These are phyloP conservation scores for Kryptolebias ocellatus DNA, from an alignment of 2,797 vertebrate species.

Conservation along the genomic window DNA sequence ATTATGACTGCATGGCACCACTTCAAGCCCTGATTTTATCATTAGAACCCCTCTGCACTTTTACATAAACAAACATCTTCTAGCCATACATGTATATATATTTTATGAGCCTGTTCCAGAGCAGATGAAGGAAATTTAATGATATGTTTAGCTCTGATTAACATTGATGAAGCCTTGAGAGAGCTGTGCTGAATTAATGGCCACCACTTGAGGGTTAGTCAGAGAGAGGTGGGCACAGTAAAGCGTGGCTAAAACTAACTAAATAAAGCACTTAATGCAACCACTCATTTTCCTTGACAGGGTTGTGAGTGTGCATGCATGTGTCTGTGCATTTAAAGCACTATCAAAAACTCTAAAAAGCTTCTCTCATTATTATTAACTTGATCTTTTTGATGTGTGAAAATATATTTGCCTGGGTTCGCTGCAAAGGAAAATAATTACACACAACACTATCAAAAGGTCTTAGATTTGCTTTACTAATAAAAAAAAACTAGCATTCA, in stretches of 20 bases:
- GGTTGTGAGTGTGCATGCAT: conserved; percentile 1
- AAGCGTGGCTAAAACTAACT: conserved; percentile 52
- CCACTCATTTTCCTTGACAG: conserved; percentile 30
- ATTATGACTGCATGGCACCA: neutral
- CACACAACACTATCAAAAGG: conserved; percentile 6
- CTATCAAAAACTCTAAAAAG: neutral
- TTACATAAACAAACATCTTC: conserved; percentile 43
- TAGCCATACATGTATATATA: conserved; percentile 20
- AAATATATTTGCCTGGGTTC: neutral
- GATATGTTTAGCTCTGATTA: conserved; percentile 70
- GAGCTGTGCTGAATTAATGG: conserved; percentile 64
- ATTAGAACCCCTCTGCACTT: conserved; percentile 23
- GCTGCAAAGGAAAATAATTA: neutral
- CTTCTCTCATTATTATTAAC: conserved; percentile 12
- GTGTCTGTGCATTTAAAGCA: conserved; percentile 2
- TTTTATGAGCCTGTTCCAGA: conserved; percentile 35
- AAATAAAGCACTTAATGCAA: conserved; percentile 60
- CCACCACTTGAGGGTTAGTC: conserved; percentile 45
- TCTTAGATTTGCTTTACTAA: neutral
- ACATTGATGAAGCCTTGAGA: conserved; percentile 65
- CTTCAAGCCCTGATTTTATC: conserved; percentile 8
- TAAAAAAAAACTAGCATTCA: neutral
- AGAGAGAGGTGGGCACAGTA: conserved; percentile 38
- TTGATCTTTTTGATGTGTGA: neutral
- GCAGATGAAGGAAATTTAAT: conserved; percentile 50